Conservation (phyloP, 2,888 invertebrate genomes). For the Melanostoma scalare region DNA sequence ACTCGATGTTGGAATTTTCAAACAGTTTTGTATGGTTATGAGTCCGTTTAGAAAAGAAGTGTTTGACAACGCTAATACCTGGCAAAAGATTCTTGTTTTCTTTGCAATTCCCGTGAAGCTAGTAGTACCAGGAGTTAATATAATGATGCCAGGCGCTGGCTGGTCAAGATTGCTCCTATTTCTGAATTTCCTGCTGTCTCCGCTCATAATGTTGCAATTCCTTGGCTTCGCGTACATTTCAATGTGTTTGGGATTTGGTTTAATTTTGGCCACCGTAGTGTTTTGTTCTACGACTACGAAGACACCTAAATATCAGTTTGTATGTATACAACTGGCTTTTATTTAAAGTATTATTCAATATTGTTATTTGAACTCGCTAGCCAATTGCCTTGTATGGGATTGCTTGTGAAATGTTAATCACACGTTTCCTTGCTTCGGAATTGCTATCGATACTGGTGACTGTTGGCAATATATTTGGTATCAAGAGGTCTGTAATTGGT, state of each 20-base stretch:
- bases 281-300: conserved; percentile 14
- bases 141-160: conserved; percentile 44
- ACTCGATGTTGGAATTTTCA: conserved; percentile 18
- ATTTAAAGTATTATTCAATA: neutral
- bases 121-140: conserved; percentile 36
- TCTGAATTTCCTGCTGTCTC: conserved; percentile 41
- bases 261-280: conserved; percentile 7
- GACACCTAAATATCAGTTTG: conserved; percentile 23
- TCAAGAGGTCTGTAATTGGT: conserved; percentile 49
- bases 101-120: conserved; percentile 32
- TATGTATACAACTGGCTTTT: neutral
- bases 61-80: conserved; percentile 13
- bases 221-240: neutral
- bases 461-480: conserved; percentile 45
- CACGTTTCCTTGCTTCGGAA: conserved; percentile 26
- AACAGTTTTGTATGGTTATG: conserved; percentile 37
- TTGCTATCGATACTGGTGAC: conserved; percentile 23
- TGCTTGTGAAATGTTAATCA: conserved; percentile 21
- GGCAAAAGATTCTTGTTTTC: conserved; percentile 32
- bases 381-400: conserved; percentile 33
- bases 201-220: conserved; percentile 17
- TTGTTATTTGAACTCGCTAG: conserved; percentile 6
- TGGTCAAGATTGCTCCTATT: conserved; percentile 49
- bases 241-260: neutral
- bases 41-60: conserved; percentile 41